A percentile compares a stretch with the other conserved stretches of the same genome.
These are phyloP conservation scores for Gadus chalcogrammus DNA, from an alignment of 2,113 vertebrate species.

Conservation along the genomic window DNA sequence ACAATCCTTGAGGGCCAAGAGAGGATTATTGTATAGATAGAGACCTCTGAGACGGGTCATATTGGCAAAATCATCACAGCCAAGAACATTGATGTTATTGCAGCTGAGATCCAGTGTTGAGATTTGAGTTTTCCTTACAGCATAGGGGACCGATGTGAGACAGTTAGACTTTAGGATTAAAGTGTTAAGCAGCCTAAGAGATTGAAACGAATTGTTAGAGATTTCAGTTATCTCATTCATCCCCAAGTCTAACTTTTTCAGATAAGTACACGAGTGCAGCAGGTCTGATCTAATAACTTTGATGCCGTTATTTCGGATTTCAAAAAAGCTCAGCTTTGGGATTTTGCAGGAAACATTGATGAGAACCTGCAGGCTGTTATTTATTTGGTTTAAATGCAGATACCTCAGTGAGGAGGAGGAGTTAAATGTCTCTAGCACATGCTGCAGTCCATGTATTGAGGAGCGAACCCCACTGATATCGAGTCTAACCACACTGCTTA, in stretches of 20 bases:
- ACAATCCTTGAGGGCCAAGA: slow-evolving; percentile 42
- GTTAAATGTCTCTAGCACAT: slow-evolving; percentile 57
- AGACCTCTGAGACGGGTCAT: slow-evolving; percentile 50
- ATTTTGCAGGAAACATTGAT: slow-evolving; percentile 66
- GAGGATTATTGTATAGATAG: slow-evolving; percentile 50
- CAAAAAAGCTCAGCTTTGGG: slow-evolving; percentile 52
- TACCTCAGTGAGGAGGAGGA: slow-evolving; percentile 34
- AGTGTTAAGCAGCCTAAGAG: slow-evolving; percentile 21
- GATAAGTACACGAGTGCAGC: slow-evolving; percentile 45
- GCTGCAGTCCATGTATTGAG: slow-evolving; percentile 25
- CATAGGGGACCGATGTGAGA: slow-evolving; percentile 39
- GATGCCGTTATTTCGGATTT: slow-evolving; percentile 60
- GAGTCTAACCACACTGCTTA: slow-evolving; percentile 54
- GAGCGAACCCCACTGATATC: slow-evolving; percentile 54
- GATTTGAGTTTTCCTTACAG: slow-evolving; percentile 28
- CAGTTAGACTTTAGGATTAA: slow-evolving; percentile 53
- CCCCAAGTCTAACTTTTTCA: slow-evolving; percentile 57
- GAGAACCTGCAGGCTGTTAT: slow-evolving; percentile 30
- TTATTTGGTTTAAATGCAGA: slow-evolving; percentile 58
- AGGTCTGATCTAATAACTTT: slow-evolving; percentile 30
- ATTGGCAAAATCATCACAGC: slow-evolving; percentile 56
- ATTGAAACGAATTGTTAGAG: slow-evolving; percentile 28
- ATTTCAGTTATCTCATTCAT: slow-evolving; percentile 34
- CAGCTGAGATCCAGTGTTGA: slow-evolving; percentile 57
- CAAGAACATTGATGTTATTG: slow-evolving; percentile 57